phyloP scores from a whole-genome alignment of 2,113 vertebrate genomes.

The Suricata suricatta region DNA sequence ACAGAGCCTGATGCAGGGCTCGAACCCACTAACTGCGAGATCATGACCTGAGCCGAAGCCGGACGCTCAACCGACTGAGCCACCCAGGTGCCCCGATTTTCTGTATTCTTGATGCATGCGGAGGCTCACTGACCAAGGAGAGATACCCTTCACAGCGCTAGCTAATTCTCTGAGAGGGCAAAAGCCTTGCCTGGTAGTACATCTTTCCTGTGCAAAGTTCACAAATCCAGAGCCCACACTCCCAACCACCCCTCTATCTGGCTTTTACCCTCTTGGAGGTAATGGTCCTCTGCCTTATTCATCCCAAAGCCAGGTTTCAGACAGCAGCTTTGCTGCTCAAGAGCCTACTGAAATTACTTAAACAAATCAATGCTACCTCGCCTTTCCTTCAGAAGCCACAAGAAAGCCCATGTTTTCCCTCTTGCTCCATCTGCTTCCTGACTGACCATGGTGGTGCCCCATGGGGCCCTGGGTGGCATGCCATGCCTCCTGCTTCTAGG shows the following conservation, averaged over 20 bases:
- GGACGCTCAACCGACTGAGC: too few species aligned
- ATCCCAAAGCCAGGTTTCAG: too few species aligned
- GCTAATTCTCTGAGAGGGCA: background rate
- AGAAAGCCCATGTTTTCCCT: background rate
- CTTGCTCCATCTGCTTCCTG: background rate
- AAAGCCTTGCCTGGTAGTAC: too few species aligned
- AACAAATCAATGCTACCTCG: background rate
- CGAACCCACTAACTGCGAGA: too few species aligned
- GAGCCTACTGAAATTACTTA: background rate
- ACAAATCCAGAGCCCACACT: background rate
- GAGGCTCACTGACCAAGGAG: background rate
- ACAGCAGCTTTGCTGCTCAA: background rate
- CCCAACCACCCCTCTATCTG: background rate
- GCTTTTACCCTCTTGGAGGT: background rate
- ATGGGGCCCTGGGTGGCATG: rapidly evolving
- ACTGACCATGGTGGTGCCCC: background rate
- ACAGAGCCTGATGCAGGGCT: too few species aligned
- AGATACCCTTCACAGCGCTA: background rate
- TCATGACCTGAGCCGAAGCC: too few species aligned
- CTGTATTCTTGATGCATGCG: too few species aligned
- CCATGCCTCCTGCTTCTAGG: background rate
- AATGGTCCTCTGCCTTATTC: background rate
- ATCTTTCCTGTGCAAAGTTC: background rate
- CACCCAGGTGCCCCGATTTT: background rate
- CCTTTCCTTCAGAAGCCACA: background rate